Evolutionary conservation across 2,888 invertebrate species (phyloP).

Genomic region (Achlya flavicornis): DNA sequence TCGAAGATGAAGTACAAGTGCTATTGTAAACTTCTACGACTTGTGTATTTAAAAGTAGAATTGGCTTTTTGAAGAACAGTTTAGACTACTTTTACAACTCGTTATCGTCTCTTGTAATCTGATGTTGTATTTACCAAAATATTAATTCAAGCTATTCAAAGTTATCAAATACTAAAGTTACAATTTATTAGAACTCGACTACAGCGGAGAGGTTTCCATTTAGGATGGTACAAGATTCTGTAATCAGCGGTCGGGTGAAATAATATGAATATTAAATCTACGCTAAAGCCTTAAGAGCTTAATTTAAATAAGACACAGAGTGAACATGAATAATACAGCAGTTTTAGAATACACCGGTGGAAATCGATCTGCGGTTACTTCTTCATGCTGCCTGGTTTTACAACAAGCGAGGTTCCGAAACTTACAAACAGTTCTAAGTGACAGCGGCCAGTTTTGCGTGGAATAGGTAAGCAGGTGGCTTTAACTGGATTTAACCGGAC

Average conservation of each 20-base stretch:
- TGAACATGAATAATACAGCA: slow-evolving; percentile 62
- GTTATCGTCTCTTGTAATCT: background rate
- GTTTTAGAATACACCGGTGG: slow-evolving; percentile 42
- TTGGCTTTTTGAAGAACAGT: background rate
- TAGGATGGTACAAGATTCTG: slow-evolving; percentile 12
- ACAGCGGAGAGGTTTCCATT: background rate
- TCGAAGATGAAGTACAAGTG: slow-evolving; percentile 23
- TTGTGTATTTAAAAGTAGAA: slow-evolving; percentile 14
- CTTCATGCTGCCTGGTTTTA: slow-evolving; percentile 42
- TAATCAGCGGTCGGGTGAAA: slow-evolving; percentile 36
- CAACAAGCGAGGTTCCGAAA: slow-evolving; percentile 15
- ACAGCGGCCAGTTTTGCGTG: background rate
- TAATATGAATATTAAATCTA: slow-evolving; percentile 57
- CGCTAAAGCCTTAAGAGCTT: slow-evolving; percentile 53
- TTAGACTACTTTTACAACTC: background rate
- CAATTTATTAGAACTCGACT: background rate
- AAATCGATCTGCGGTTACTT: slow-evolving; percentile 40
- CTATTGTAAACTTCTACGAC: slow-evolving; percentile 29
- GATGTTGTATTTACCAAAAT: background rate
- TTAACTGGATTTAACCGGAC: background rate
- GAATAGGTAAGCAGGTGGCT: background rate
- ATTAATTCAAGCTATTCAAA: background rate
- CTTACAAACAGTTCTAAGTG: background rate
- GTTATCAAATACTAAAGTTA: background rate
- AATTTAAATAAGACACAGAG: slow-evolving; percentile 62